Base-by-base conservation (phyloP, 2,113 vertebrate genomes). In the Sorex fumeus region DNA sequence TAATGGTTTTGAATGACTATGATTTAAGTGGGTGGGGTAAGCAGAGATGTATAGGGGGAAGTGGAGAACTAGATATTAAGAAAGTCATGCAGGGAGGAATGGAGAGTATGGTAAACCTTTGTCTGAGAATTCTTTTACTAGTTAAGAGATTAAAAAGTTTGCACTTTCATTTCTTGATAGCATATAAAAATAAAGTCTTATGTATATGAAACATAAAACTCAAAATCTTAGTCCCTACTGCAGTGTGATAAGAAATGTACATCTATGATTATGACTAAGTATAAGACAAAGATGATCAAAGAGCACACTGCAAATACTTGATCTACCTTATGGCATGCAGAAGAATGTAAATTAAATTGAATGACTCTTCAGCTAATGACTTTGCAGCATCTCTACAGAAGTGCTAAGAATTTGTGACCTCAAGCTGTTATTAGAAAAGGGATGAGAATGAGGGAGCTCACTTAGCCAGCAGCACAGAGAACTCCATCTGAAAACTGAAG, bases 31-130 rank as follows among this genome's bases (percentile, higher is more conserved):
- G 94, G 75, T 53, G 69, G 77, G 88, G 72, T 93, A 80, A 95
- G 43, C 36, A 94, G 67, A 95, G 16, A 62, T 53, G 84, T 80
- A 74, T 93, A 96, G 93, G 57, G 95, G 88, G 91, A 88, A 96
- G 95, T 92, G 96, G 67, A 96, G 87, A 80, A 96, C 90, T 27
- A 94, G 16, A 70, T 84, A 84, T 87, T 11, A 88, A 64, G 57
- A 84, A 30, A 75, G 2, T 69, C 8, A 3, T 60, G 19, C 6
- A 27, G 27, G 64, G 64, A 66, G 64, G 64, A 11, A 45, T 13
- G 12, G 0, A 25, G 47, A 77, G 86, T 32, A 60, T 66, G 36
- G 60, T 32, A 74, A 3, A 0, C 27, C 8, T 28, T 70, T 94
- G 23, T 67, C 23, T 77, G 64, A 50, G 23, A 28, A 23, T 60